Evolutionary conservation across 2,113 vertebrate genomes (phyloP), one percentile per base, ranked within the genome.

Genomic region (Sinocyclocheilus maitianheensis): DNA sequence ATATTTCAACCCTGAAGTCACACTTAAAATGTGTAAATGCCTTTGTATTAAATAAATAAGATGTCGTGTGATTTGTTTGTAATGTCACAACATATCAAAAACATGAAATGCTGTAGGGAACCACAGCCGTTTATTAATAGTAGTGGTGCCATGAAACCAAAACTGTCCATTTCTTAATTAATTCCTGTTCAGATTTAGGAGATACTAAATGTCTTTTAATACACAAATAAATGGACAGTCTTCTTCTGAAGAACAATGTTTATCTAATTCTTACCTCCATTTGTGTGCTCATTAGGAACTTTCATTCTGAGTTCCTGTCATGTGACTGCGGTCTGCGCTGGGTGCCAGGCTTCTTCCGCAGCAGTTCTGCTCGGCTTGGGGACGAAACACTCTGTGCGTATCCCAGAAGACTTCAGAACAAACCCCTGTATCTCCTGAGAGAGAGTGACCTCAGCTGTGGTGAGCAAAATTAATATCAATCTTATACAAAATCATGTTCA

Each of bases 291-390:
- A 86, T 76, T 94, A 99, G 98, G 83, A 98, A 98, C 93, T 97
- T 99, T 0, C 95, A 96, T 92, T 97, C 97, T 0, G 97, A 98
- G 91, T 96, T 96, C 93, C 94, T 99, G 93, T 96, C 97, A 1
- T 99, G 98, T 10, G 97, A 99, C 93, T 99, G 98, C 62, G 94
- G 91, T 86, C 87, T 99, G 89, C 96, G 88, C 69, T 99, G 98
- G 98, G 93, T 97, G 82, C 95, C 96, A 0, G 90, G 92, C 51
- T 99, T 96, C 95, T 94, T 97, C 26, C 95, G 86, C 43, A 93
- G 92, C 85, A 95, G 81, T 81, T 93, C 95, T 0, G 90, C 91
- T 5, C 96, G 96, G 81, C 88, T 99, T 13, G 96, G 96, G 0
- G 96, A 97, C 9, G 96, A 93, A 71, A 99, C 97, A 0, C 81